Evolutionary conservation across 2,888 invertebrate species (phyloP).

Genomic region (Acanthosepion pharaonis): DNA sequence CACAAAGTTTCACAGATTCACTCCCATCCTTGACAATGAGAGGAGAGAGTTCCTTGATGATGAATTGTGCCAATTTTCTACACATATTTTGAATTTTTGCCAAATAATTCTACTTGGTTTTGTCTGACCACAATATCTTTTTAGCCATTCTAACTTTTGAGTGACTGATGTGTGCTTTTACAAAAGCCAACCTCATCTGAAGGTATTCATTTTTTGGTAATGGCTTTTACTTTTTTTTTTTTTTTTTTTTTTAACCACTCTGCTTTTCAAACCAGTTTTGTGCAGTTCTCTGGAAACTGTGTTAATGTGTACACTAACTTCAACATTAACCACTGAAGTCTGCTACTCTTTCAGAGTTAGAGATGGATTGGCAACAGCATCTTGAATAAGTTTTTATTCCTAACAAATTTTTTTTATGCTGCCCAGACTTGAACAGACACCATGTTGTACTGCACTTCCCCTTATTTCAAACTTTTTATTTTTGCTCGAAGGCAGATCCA

Average conservation of each 20-base stretch:
- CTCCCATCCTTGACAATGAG: no score
- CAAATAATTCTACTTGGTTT: neutral
- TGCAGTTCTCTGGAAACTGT: neutral
- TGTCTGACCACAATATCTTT: no score
- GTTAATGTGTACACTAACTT: neutral
- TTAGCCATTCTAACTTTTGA: no score
- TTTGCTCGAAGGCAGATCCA: no score
- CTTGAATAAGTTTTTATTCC: neutral
- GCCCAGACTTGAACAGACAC: neutral
- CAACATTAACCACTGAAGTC: neutral
- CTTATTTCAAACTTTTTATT: no score
- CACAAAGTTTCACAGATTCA: neutral
- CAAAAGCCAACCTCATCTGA: no score
- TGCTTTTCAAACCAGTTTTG: neutral
- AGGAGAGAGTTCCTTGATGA: no score
- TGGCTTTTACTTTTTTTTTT: no score
- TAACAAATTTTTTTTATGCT: neutral
- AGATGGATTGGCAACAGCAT: neutral
- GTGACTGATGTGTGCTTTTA: neutral
- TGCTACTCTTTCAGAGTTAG: neutral
- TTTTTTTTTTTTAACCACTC: no score
- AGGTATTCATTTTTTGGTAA: neutral
- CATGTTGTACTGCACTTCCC: no score
- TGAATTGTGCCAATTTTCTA: slow-evolving; percentile 7
- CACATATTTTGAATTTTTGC: neutral